Base-by-base conservation (phyloP, 2,888 invertebrate genomes). In the Blera fallax region DNA sequence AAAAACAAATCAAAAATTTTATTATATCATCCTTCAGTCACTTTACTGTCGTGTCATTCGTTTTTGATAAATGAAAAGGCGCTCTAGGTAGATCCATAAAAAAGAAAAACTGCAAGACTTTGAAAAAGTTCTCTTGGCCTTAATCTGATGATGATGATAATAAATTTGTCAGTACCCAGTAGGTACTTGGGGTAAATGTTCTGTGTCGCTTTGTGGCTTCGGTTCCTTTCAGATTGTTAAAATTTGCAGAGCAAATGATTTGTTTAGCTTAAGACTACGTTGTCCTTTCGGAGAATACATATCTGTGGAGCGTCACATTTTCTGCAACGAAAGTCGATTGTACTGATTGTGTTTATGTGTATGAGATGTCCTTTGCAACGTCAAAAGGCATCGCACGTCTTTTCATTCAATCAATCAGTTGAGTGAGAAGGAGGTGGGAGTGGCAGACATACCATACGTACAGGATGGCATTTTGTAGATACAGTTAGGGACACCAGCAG, bases 321-420 rank as follows among this genome's bases (percentile, higher is more conserved):
- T 62, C 11, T 60, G 27, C 27, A 27, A 3, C 4, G 1, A 64
- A 67, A 56, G 32, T 45, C 48, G 58, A n/a, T 65, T n/a, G 40
- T 52, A n/a, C 10, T n/a, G 40, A n/a, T 40, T 37, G 21, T 40
- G 37, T 40, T 3, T 8, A 10, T 52, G 27, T 54, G 50, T 8
- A 10, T 52, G 27, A 40, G 50, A 60, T 40, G 27, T 14, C n/a
- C 7, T 58, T 14, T 7, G 10, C 32, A 56, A 56, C 14, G 21
- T 48, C 48, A 34, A 60, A 58, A 18, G 32, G 14, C 3, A 8
- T 14, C n/a, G 32, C 45, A 60, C 21, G 74, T n/a, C 52, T 34
- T 73, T 73, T 27, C 52, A 24, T 58, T 24, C 37, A 76, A 43
- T 69, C 81, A 76, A 81, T 62, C 69, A 69, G 76, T 80, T n/a